Percentiles rank a stretch among this genome's conserved stretches.
phyloP scores from a whole-genome alignment of 2,888 invertebrate genomes.

The Chaetogeoica ovagalla region DNA sequence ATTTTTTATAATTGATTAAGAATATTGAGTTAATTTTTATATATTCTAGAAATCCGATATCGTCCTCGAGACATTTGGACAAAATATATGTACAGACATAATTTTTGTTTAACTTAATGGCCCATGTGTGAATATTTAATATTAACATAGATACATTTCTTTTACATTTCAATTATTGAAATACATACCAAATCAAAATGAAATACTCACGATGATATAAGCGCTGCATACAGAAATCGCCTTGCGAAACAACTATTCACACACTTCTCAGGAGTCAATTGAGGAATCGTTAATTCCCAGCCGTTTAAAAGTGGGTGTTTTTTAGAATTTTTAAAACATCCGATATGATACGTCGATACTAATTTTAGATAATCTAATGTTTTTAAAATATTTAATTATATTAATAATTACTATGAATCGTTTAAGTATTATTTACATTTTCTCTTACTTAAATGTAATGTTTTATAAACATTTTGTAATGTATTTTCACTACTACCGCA shows the following conservation, averaged over 20 bases:
- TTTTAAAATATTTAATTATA: neutral
- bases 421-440: neutral
- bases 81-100: neutral
- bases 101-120: no score
- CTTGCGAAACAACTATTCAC: conserved; percentile 9
- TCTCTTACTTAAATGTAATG: neutral
- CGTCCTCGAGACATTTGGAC: neutral
- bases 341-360: neutral
- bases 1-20: no score
- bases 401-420: neutral
- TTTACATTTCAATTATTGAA: no score
- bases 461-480: conserved; percentile 10
- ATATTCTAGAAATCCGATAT: neutral
- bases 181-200: neutral
- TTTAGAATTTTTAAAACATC: conserved; percentile 13
- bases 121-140: no score
- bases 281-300: conserved; percentile 7
- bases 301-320: conserved; percentile 19
- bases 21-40: no score
- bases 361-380: neutral
- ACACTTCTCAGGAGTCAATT: neutral
- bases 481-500: conserved; percentile 8
- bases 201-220: conserved; percentile 25
- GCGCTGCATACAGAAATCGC: conserved; percentile 24
- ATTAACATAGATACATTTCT: no score